Evolutionary conservation across 2,797 vertebrate species (phyloP).

Genomic region (Peromyscus eremicus): DNA sequence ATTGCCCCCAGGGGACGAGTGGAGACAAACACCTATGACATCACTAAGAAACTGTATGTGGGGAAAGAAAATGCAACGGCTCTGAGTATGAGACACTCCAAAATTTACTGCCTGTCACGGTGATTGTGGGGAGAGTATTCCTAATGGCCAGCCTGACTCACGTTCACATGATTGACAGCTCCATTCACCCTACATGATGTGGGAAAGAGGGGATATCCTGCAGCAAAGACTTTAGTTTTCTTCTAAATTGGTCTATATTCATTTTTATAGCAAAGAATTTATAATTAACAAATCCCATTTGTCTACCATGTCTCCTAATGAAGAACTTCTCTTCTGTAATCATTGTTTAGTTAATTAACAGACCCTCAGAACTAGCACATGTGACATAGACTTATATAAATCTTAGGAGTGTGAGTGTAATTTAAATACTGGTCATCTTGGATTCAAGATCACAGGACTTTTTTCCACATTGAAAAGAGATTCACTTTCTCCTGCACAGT

Average conservation of each 20-base stretch:
- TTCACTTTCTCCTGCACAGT: neutral
- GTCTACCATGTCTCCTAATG: neutral
- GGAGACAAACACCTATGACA: neutral
- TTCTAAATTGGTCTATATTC: neutral
- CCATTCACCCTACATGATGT: neutral
- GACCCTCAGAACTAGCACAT: neutral
- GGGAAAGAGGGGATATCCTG: neutral
- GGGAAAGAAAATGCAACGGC: neutral
- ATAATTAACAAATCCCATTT: neutral
- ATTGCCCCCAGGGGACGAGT: neutral
- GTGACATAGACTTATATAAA: neutral
- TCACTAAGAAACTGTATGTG: neutral
- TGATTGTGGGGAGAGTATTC: neutral
- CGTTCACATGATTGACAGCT: neutral
- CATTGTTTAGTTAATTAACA: neutral
- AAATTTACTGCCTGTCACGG: neutral
- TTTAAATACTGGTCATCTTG: neutral
- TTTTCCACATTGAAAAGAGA: neutral
- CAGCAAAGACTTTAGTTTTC: neutral
- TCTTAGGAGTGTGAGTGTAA: neutral
- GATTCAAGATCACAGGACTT: neutral
- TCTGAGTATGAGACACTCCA: neutral
- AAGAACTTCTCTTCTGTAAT: neutral
- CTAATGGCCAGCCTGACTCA: neutral
- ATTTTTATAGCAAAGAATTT: neutral